Base-by-base conservation (phyloP, 2,113 vertebrate genomes). In the Pedionomus torquatus region DNA sequence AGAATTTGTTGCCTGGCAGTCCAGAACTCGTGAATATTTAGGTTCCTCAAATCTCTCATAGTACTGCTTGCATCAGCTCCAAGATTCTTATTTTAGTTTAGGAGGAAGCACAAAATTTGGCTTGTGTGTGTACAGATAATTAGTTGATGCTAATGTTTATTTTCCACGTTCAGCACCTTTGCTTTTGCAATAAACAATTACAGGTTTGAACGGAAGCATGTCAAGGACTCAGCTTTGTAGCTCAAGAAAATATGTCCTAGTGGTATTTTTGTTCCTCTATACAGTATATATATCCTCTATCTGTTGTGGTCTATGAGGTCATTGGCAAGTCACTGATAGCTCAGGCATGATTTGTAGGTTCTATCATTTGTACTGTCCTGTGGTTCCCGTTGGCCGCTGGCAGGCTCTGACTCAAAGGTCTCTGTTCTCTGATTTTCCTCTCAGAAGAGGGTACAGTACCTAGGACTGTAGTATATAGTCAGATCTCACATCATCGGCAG, bases 21-120 rank as follows among this genome's bases (percentile, higher is more conserved):
- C 81, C 14, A 60, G 77, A 16, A 16, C 39, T 95, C 77, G 93
- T 97, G 83, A 95, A 94, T 95, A 94, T 97, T 96, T 92, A 95
- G 68, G 55, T 57, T 84, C 37, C 41, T 89, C 60, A 71, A 64
- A 72, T 84, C 49, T 28, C 83, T 79, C 11, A 1, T 68, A 71
- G 77, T 81, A 75, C 57, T 91, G 92, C 92, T 92, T 93, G 77
- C 72, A 76, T 96, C 95, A 95, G 94, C 86, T 93, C 83, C 1
- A 3, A 92, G 44, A 69, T 51, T 90, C 65, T 94, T 96, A 95
- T 81, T 97, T 95, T 94, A 68, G 35, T 87, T 95, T 92, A 3
- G 2, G 83, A 75, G 83, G 77, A 84, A 93, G 28, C 1, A 0
- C 49, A 72, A 93, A 81, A 15, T 70, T 93, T 91, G 81, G 70